Evolutionary conservation across 2,797 vertebrate genomes (phyloP), one percentile per base, ranked within the genome.

Genomic region (Enteromius trimaculatus): DNA sequence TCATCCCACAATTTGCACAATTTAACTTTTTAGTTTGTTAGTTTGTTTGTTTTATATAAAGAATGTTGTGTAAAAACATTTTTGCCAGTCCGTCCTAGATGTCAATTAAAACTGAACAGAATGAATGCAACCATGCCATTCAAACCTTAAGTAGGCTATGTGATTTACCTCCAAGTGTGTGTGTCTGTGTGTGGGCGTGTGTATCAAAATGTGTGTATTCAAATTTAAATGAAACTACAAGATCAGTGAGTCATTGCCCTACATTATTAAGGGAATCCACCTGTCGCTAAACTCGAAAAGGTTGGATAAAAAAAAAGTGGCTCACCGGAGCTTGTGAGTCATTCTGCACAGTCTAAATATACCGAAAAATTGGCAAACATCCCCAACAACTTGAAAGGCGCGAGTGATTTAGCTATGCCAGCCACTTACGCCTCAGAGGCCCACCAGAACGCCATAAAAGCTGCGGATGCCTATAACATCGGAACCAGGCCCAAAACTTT

Each of bases 371-470:
- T 94, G 94, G 93, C 81, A 92, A 94, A 92, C 93, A 93, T 92
- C 90, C 93, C 93, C 93, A 94, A 90, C 93, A 95, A 94, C 91
- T 76, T 90, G 93, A 90, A 89, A 95, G 92, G 94, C 92, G 91
- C 89, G 89, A 60, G 93, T 92, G 94, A 93, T 95, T 94, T 94
- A 94, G 92, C 93, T 92, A 92, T 91, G 92, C 93, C 79, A 86
- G 16, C 58, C 60, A 55, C 71, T 65, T 81, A 81, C 26, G 70
- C 55, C 95, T 94, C 80, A 62, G 86, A 86, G 80, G 66, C 89
- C 93, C 91, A 88, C 90, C 90, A 90, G 0, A 51, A 84, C 70
- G 79, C 79, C 78, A 17, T 88, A 86, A 86, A 84, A 83, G 42
- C 55, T 42, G 65, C 62, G 74, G 47, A 84, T 72, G 83, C 58